Evolutionary conservation across 2,888 invertebrate genomes (phyloP).

Genomic region (Synanthedon myopaeformis): DNA sequence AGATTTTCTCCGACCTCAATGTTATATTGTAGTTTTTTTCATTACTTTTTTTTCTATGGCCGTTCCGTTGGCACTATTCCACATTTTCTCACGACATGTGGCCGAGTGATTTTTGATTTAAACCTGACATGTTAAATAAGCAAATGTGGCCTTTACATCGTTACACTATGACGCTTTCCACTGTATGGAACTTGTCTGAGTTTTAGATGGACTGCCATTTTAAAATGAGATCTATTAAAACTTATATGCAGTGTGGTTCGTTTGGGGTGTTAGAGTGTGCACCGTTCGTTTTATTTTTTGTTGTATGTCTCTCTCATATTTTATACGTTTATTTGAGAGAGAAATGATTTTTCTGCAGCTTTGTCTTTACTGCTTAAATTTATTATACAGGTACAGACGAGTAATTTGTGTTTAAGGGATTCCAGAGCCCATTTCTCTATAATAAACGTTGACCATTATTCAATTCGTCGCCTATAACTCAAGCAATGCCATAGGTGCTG

Average conservation of each 20-base stretch:
- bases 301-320: neutral
- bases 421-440: too few relatives aligned
- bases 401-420: too few relatives aligned
- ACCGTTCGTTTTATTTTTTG: constrained; percentile 2
- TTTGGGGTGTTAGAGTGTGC: neutral
- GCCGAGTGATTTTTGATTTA: neutral
- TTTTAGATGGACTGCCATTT: neutral
- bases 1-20: neutral
- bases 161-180: neutral
- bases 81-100: neutral
- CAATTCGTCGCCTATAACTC: too few relatives aligned
- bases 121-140: neutral
- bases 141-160: neutral
- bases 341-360: too few relatives aligned
- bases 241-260: neutral
- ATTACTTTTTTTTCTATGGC: neutral
- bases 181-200: neutral
- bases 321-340: too few relatives aligned
- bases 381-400: too few relatives aligned
- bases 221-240: neutral
- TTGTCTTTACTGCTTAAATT: too few relatives aligned
- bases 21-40: neutral
- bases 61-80: neutral
- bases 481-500: too few relatives aligned
- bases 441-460: too few relatives aligned